Evolutionary conservation across 2,113 vertebrate genomes (phyloP), one percentile per base, ranked within the genome.

Genomic region (Mastomys coucha): DNA sequence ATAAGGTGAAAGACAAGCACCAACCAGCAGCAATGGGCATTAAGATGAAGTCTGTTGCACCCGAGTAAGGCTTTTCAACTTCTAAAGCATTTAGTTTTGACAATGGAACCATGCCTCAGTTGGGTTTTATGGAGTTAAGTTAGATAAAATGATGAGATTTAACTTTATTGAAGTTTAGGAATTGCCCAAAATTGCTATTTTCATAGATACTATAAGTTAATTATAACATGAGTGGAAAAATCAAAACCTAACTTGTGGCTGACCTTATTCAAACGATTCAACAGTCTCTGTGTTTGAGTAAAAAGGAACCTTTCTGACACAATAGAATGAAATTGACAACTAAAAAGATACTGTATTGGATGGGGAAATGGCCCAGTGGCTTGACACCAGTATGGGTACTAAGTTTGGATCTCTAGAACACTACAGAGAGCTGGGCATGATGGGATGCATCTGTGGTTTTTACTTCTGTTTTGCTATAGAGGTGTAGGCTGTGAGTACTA

Each of bases 201-300:
- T 70, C 49, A 89, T 56, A 36, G 56, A 56, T 88, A 13, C 82
- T 89, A 45, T 1, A 42, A 77, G 14, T 81, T 70, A 92, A 95
- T 94, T 96, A 81, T 89, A 95, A 87, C 84, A 86, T 36, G 70
- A 94, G 65, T 85, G 65, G n/a, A 28, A 85, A 33, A 65, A 70
- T 80, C 13, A 67, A 58, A 36, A 24, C 78, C 14, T 81, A 91
- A 12, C 10, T 82, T 76, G 72, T 11, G 7, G 33, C 2, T 91
- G 31, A 65, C 42, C 22, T 89, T 58, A 80, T 51, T 84, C 16
- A 88, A 33, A 88, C 56, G 45, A 78, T 67, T 65, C 11, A 90
- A 51, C 24, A 77, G 28, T 72, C 67, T 91, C 11, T 86, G 33
- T 93, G 22, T 81, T 77, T 69, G 56, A 60, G 5, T 70, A 56